These are phyloP conservation scores for Esox lucius DNA, from an alignment of 2,797 vertebrate genomes.

Conservation along the genomic window DNA sequence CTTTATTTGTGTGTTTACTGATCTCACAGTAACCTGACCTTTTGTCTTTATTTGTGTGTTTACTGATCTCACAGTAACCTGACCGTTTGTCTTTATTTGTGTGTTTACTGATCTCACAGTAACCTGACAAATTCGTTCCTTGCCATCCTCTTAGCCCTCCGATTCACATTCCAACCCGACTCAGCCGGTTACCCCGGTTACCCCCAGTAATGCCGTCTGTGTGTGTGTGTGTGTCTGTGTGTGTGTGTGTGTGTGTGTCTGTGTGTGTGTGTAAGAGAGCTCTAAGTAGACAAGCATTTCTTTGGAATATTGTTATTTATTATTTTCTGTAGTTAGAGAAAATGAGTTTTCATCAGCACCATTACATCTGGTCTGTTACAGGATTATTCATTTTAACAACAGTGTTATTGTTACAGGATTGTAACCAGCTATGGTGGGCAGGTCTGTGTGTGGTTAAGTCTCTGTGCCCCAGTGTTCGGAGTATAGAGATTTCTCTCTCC, in stretches of 20 bases:
- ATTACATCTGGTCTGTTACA: neutral
- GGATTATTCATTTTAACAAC: neutral
- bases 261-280: constrained; percentile 2
- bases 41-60: too few relatives aligned
- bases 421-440: neutral
- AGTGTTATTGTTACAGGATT: neutral
- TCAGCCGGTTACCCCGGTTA: too few relatives aligned
- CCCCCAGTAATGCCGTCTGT: too few relatives aligned
- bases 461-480: constrained; percentile 68
- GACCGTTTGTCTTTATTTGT: too few relatives aligned
- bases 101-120: too few relatives aligned
- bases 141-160: too few relatives aligned
- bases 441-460: constrained; percentile 32
- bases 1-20: too few relatives aligned
- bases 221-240: too few relatives aligned
- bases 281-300: neutral
- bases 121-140: too few relatives aligned
- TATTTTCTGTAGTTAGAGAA: neutral
- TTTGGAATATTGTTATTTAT: neutral
- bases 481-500: constrained; percentile 80
- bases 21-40: too few relatives aligned
- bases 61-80: too few relatives aligned
- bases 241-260: constrained; percentile 10
- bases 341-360: neutral
- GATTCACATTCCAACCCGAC: too few relatives aligned